Evolutionary conservation across 1,140 invertebrate genomes (phyloP), one percentile per base, ranked within the genome.

Genomic region (Phthorimaea operculella): DNA sequence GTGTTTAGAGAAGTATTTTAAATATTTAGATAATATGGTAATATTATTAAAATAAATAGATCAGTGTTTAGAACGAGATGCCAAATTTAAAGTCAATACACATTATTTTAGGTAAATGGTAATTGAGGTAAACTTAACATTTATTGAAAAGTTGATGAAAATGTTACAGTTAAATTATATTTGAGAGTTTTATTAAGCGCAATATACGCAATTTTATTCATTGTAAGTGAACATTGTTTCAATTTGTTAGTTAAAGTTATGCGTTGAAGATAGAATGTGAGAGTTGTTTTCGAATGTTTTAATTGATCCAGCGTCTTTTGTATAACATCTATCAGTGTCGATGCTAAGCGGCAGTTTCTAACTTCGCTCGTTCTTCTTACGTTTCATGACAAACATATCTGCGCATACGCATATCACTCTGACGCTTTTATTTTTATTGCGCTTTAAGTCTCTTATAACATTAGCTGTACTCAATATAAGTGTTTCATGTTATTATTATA

Each of bases 21-120:
- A 85, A 85, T 82, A 85, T 83, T 76, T 85, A 83, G 79, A 68
- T 68, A 69, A 68, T 75, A 72, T 64, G 57, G 58, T 70, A 76
- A 72, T 72, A 76, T 70, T 72, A 80, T 73, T 74, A 74, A 76
- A 63, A 67, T 62, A 75, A 75, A 71, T 74, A 79, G 80, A 80
- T 85, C 79, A 75, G 74, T 82, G 79, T 85, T 81, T 85, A 85
- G 82, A 69, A 79, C 70, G 79, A 85, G 79, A 80, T 85, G 82
- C 82, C 82, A 85, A 85, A 85, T 82, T 80, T 79, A 83, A 83
- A 85, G 82, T 85, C 82, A 85, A 85, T 83, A 84, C 79, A 85
- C 76, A 74, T 83, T 85, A 81, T 84, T 83, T 82, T 83, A 85
- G 75, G 82, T 85, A 83, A 83, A 78, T 66, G 69, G 67, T 85